Evolutionary conservation across 2,113 vertebrate genomes (phyloP).

Genomic region (Dendrocopos noguchii): DNA sequence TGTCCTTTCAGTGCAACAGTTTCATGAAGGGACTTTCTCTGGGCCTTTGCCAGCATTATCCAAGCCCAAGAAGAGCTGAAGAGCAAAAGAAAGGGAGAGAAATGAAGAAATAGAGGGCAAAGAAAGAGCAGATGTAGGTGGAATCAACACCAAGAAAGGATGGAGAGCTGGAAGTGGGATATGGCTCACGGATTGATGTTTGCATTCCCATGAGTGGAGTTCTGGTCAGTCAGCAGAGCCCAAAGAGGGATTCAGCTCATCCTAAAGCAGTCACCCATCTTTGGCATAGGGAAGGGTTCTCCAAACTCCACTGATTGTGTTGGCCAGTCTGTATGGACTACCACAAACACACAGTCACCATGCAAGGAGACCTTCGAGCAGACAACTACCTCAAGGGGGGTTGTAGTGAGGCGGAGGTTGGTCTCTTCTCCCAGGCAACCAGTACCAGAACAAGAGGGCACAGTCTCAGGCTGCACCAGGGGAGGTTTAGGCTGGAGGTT

Average conservation of each 20-base stretch:
- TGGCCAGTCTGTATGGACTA: neutral
- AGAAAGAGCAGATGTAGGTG: neutral
- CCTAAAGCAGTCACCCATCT: neutral
- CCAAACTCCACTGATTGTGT: neutral
- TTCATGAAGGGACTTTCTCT: neutral
- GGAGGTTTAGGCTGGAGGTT: too few species aligned
- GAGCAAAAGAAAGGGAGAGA: neutral
- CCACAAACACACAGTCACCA: too few species aligned
- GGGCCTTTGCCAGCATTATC: neutral
- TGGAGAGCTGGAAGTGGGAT: neutral
- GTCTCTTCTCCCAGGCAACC: too few species aligned
- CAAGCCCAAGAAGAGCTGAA: neutral
- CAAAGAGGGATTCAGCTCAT: neutral
- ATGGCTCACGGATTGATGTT: neutral
- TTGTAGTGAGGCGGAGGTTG: too few species aligned
- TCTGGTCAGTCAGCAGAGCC: neutral
- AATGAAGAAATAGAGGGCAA: neutral
- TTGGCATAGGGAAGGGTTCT: neutral
- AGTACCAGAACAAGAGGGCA: too few species aligned
- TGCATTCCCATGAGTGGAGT: neutral
- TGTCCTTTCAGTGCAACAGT: neutral
- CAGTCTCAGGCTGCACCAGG: too few species aligned
- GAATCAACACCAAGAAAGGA: neutral
- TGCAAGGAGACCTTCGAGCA: too few species aligned
- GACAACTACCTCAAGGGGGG: too few species aligned